phyloP scores from a whole-genome alignment of 2,113 vertebrate species.

The Alces alces region DNA sequence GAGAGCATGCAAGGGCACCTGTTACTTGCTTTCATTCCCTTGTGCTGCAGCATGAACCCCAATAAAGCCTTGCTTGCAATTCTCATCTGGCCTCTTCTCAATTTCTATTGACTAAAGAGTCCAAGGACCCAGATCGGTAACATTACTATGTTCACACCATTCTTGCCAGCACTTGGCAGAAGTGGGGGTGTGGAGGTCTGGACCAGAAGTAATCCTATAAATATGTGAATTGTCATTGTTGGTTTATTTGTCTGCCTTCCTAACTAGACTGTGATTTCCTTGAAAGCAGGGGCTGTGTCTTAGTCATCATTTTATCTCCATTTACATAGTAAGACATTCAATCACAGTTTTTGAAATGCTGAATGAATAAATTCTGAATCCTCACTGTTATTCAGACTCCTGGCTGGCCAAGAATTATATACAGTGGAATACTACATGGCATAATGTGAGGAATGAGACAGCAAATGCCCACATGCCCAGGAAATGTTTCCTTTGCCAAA shows the following conservation, averaged over 20 bases:
- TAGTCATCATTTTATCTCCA: background rate
- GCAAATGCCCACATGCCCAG: background rate
- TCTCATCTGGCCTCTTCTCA: background rate
- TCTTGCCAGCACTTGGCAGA: background rate
- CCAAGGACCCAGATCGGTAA: background rate
- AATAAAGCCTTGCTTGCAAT: background rate
- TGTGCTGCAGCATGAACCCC: background rate
- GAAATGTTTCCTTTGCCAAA: background rate
- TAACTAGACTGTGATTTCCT: conserved; percentile 1
- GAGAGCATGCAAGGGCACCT: too few relatives aligned
- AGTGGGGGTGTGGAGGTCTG: background rate
- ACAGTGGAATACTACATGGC: background rate
- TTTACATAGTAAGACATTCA: conserved; percentile 26
- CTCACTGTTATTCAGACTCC: conserved; percentile 7
- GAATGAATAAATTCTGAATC: conserved; percentile 20
- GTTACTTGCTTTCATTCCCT: background rate
- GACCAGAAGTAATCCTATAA: background rate
- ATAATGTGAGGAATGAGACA: background rate
- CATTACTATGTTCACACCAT: background rate
- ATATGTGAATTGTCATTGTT: background rate
- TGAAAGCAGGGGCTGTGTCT: background rate
- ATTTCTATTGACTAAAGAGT: background rate
- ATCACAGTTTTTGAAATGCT: background rate
- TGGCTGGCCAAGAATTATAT: background rate
- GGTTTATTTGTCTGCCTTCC: background rate